These are phyloP conservation scores for Phalacrocorax aristotelis DNA, from an alignment of 2,113 vertebrate species.

Conservation along the genomic window DNA sequence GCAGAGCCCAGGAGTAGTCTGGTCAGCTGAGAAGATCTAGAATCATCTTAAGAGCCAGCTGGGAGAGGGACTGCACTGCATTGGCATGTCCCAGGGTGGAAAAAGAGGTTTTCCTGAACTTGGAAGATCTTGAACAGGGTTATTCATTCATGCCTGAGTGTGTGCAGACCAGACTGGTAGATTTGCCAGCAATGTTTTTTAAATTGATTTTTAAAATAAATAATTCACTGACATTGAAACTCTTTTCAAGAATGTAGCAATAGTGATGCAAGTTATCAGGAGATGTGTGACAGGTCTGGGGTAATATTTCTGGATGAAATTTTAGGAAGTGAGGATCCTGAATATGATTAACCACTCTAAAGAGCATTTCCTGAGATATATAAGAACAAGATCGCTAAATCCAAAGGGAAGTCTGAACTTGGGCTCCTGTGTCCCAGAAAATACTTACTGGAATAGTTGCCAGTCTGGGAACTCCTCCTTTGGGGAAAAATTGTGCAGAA, in stretches of 20 bases:
- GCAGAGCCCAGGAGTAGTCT: neutral
- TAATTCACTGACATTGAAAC: slow-evolving; percentile 8
- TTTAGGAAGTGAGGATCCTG: neutral
- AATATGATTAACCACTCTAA: neutral
- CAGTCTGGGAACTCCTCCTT: neutral
- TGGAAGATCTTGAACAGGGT: neutral
- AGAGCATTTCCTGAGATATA: neutral
- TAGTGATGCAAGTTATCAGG: neutral
- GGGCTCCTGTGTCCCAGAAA: neutral
- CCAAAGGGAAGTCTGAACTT: neutral
- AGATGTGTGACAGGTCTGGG: neutral
- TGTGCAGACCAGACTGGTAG: accelerated
- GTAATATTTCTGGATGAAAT: neutral
- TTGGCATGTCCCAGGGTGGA: neutral
- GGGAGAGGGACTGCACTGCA: neutral
- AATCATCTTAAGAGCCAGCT: neutral
- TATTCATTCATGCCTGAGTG: slow-evolving; percentile 11
- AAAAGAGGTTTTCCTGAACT: slow-evolving; percentile 10
- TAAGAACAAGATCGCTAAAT: neutral
- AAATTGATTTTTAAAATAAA: neutral
- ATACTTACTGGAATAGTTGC: neutral
- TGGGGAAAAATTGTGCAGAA: neutral
- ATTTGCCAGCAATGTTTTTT: neutral
- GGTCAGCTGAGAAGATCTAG: neutral
- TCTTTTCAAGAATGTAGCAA: neutral